phyloP scores from a whole-genome alignment of 1,140 invertebrate genomes.

The Oreohelix idahoensis region DNA sequence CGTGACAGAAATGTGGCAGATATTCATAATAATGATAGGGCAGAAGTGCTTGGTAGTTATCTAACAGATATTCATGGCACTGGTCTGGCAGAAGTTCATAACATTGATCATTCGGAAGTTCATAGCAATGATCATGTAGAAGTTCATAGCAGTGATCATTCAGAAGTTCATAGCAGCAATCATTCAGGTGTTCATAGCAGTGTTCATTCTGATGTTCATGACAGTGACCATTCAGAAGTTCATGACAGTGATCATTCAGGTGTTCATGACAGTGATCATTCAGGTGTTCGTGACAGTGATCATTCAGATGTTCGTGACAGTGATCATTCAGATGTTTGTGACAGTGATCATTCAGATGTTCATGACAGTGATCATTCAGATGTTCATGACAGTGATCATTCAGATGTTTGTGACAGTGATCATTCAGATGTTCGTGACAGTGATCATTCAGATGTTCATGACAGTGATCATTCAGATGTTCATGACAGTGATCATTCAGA shows the following conservation, averaged over 20 bases:
- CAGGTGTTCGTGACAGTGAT: neutral
- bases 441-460: neutral
- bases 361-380: neutral
- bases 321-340: neutral
- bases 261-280: neutral
- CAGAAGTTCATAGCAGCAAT: neutral
- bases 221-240: neutral
- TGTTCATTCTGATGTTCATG: neutral
- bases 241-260: neutral
- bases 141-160: neutral
- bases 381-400: neutral
- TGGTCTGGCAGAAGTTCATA: neutral
- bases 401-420: neutral
- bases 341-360: neutral
- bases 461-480: neutral
- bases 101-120: neutral
- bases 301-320: neutral
- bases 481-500: neutral
- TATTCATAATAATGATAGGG: neutral
- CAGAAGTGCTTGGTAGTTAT: neutral
- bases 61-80: neutral
- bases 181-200: neutral
- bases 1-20: neutral
- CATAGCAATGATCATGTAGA: neutral
- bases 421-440: neutral